Evolutionary conservation across 2,113 vertebrate species (phyloP), one percentile per base, ranked within the genome.

Genomic region (Crypturellus undulatus): DNA sequence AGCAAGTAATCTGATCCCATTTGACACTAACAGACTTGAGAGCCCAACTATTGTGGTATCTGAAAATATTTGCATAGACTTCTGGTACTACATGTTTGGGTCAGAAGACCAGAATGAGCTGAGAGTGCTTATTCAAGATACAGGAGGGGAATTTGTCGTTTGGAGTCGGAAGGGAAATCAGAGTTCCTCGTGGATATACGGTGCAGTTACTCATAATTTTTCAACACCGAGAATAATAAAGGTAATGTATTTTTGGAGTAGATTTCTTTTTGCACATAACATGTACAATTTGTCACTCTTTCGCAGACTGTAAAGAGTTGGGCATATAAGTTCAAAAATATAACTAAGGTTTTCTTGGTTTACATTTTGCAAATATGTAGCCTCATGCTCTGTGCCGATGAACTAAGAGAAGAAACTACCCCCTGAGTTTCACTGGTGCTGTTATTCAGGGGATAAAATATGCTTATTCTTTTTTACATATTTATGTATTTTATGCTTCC

Each of bases 21-120:
- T 97, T 1, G 96, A 96, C 38, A 81, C 14, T 26, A 93, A 97
- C 70, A 96, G 94, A 6, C 94, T 98, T 43, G 98, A 98, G 47
- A 99, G 98, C 58, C 92, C 89, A 32, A 58, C 91, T 25, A 89
- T 97, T 47, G 30, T 59, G 6, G 83, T 97, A 58, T 92, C 97
- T 72, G 97, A 95, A 5, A 69, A 97, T n/a, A 97, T 97, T 79
- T 99, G 98, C 95, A 96, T 99, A 56, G 98, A 99, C 91, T 98
- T 99, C 94, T 98, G 98, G 98, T 99, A 98, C 82, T 97, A 98
- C 65, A 97, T 97, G 92, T 97, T 97, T 40, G 97, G 92, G 25
- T 87, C 94, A 75, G 92, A 97, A 95, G 38, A 95, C 49, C 65
- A 92, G 96, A 97, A 98, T 81, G 96, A 98, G 67, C 95, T 99